Percentiles rank a stretch among this genome's conserved stretches.
Evolutionary conservation across 2,888 invertebrate genomes (phyloP).

Genomic region (Polydesmus complanatus): DNA sequence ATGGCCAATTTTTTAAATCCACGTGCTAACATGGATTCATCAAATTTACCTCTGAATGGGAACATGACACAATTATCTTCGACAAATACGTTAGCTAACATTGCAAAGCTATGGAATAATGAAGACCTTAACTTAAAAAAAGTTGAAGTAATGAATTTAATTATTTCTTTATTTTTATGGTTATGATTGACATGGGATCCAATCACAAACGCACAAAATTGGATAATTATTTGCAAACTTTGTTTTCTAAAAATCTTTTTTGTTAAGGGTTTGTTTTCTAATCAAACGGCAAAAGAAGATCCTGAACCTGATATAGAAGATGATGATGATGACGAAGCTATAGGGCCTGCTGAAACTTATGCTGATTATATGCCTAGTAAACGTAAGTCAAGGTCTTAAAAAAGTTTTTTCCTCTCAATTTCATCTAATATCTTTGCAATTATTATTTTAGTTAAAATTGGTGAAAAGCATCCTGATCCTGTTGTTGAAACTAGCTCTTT

Average conservation of each 20-base stretch:
- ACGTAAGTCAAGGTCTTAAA: constrained; percentile 40
- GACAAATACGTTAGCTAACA: background rate
- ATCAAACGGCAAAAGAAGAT: too few relatives aligned
- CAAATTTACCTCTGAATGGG: too few relatives aligned
- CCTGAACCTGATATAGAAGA: constrained; percentile 45
- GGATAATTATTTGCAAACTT: too few relatives aligned
- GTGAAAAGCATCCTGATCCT: constrained; percentile 92
- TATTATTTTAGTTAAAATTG: constrained; percentile 59
- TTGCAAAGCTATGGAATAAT: constrained; percentile 8
- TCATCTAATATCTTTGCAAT: constrained; percentile 11
- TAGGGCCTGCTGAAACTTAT: constrained; percentile 97
- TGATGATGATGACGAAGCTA: constrained; percentile 84
- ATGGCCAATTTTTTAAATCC: background rate
- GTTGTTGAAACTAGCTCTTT: constrained; percentile 98
- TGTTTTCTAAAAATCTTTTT: too few relatives aligned
- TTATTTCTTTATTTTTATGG: background rate
- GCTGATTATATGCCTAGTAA: constrained; percentile 97
- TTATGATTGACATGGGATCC: too few relatives aligned
- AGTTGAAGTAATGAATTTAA: background rate
- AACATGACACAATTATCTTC: too few relatives aligned
- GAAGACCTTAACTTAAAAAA: background rate
- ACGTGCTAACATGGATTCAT: background rate
- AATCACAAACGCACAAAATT: too few relatives aligned
- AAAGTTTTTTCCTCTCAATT: background rate
- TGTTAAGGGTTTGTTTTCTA: too few relatives aligned